Evolutionary conservation across 2,113 vertebrate genomes (phyloP).

Genomic region (Toxotes jaculatrix): DNA sequence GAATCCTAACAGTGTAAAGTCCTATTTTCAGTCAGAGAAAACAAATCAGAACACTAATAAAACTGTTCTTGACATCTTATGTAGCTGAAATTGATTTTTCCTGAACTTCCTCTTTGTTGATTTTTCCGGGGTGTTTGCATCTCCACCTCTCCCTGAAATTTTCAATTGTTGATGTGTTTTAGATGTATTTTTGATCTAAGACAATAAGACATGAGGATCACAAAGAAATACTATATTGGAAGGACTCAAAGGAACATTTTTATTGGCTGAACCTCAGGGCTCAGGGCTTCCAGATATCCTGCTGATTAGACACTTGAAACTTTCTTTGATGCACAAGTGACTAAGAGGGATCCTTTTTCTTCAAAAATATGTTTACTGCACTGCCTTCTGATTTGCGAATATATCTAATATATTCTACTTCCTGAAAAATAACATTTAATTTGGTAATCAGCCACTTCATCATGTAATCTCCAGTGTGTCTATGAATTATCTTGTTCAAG

Average conservation of each 20-base stretch:
- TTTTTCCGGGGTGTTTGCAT: not conserved
- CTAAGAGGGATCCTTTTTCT: not conserved
- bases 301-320: not conserved
- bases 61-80: not conserved
- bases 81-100: not conserved
- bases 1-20: not conserved
- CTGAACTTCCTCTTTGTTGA: not conserved
- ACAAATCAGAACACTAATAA: not conserved
- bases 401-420: not conserved
- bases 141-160: not conserved
- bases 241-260: not conserved
- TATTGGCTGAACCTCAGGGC: not conserved
- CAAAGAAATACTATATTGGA: not conserved
- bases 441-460: not conserved
- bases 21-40: not conserved
- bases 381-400: not conserved
- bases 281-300: not conserved
- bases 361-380: not conserved
- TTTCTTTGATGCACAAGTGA: constrained; percentile 9
- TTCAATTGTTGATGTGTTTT: not conserved
- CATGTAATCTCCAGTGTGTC: not conserved
- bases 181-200: not conserved
- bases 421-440: not conserved
- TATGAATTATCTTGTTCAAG: not conserved
- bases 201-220: not conserved